Evolutionary conservation across 2,888 invertebrate genomes (phyloP).

Genomic region (Stictocephala bisonia): DNA sequence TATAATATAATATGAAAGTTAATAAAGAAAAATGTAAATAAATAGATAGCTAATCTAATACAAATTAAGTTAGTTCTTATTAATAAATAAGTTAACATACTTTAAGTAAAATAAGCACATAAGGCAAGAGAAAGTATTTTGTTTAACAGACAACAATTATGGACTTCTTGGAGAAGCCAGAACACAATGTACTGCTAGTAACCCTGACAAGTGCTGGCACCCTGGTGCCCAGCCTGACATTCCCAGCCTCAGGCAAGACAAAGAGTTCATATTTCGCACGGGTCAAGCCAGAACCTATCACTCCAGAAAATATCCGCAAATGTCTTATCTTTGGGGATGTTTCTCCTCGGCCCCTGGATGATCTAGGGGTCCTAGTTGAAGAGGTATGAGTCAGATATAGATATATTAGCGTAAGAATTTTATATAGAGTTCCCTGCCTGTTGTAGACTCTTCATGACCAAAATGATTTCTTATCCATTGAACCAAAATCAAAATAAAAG

Average conservation of each 20-base stretch:
- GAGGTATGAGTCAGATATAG: conserved; percentile 64
- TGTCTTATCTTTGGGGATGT: conserved; percentile 77
- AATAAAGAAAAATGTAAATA: no score
- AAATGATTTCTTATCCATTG: no score
- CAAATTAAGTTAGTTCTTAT: no score
- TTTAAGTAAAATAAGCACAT: no score
- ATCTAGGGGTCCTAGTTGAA: conserved; percentile 76
- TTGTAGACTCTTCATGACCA: no score
- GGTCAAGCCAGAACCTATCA: conserved; percentile 71
- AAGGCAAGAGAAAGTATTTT: no score
- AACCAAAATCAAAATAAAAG: no score
- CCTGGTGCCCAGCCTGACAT: conserved; percentile 73
- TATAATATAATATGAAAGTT: no score
- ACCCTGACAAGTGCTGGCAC: conserved; percentile 72
- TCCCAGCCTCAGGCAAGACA: conserved; percentile 71
- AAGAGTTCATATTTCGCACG: conserved; percentile 85
- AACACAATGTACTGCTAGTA: conserved; percentile 69
- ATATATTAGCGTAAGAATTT: neutral
- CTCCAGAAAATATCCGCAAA: conserved; percentile 69
- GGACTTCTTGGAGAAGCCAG: conserved; percentile 68
- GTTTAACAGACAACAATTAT: conserved; percentile 67
- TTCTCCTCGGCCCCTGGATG: conserved; percentile 76
- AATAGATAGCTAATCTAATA: no score
- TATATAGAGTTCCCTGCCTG: neutral
- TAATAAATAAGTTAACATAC: no score